phyloP scores from a whole-genome alignment of 2,888 invertebrate species.

The Habrosyne pyritoides region DNA sequence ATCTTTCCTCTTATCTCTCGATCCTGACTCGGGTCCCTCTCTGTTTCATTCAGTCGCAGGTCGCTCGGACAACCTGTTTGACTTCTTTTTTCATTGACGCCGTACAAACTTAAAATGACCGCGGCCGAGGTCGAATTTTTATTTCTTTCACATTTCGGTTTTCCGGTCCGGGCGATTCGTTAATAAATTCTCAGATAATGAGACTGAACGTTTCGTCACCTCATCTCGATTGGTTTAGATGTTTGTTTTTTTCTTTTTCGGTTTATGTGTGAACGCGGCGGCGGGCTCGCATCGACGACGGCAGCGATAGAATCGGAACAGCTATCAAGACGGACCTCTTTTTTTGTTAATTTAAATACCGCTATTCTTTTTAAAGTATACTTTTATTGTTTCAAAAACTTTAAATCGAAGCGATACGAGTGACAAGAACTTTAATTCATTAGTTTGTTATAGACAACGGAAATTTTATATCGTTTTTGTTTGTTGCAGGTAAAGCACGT shows the following conservation, averaged over 20 bases:
- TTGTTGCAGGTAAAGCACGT: slow-evolving; percentile 79
- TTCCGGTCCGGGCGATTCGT: slow-evolving; percentile 82
- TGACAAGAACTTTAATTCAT: slow-evolving; percentile 28
- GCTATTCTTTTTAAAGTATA: slow-evolving; percentile 68
- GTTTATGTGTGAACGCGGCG: slow-evolving; percentile 79
- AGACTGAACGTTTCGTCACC: slow-evolving; percentile 84
- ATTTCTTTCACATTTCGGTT: slow-evolving; percentile 83
- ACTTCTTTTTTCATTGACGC: slow-evolving; percentile 82
- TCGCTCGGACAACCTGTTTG: slow-evolving; percentile 76
- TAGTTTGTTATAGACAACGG: slow-evolving; percentile 24
- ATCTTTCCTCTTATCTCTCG: slow-evolving; percentile 80
- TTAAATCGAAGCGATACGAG: slow-evolving; percentile 29
- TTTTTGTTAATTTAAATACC: slow-evolving; percentile 79
- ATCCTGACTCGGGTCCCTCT: slow-evolving; percentile 76
- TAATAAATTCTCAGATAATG: slow-evolving; percentile 84
- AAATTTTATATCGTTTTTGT: slow-evolving; percentile 24
- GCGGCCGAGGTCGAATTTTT: slow-evolving; percentile 83
- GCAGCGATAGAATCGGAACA: slow-evolving; percentile 73
- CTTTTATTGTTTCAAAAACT: slow-evolving; percentile 51
- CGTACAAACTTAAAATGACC: slow-evolving; percentile 81
- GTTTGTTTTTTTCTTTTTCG: slow-evolving; percentile 69
- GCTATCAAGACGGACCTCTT: slow-evolving; percentile 67
- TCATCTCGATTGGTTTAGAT: slow-evolving; percentile 80
- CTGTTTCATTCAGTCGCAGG: slow-evolving; percentile 80
- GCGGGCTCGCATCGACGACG: slow-evolving; percentile 63